These are phyloP conservation scores for Lacerta agilis DNA, from an alignment of 2,797 vertebrate genomes.

Conservation along the genomic window DNA sequence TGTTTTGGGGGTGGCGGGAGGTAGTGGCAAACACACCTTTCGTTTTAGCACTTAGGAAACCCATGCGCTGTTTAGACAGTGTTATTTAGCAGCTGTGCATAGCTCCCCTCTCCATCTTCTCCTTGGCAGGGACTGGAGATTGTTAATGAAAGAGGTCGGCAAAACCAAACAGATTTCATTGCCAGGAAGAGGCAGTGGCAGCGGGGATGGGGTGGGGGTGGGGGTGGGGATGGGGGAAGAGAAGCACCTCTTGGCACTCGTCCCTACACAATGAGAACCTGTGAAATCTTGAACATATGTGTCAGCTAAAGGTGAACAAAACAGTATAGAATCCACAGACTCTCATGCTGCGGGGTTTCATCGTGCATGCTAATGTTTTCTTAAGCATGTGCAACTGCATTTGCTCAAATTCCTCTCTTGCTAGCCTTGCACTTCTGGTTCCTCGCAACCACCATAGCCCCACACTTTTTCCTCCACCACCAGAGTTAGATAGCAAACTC, in stretches of 20 bases:
- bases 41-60: conserved; percentile 45
- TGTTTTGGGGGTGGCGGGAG: not conserved
- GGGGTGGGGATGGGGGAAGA: not conserved
- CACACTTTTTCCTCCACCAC: not conserved
- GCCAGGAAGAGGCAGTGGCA: not conserved
- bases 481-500: not conserved
- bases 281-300: not conserved
- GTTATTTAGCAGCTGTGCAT: conserved; percentile 3
- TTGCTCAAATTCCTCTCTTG: not conserved
- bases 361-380: not conserved
- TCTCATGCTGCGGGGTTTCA: not conserved
- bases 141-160: not conserved
- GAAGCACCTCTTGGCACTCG: conserved; percentile 11
- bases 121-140: conserved; percentile 5
- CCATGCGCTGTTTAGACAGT: conserved; percentile 22
- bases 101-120: not conserved
- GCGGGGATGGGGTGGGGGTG: not conserved
- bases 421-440: not conserved
- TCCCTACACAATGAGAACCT: not conserved
- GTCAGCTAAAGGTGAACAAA: conserved; percentile 7
- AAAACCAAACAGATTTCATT: conserved; percentile 27
- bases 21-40: conserved; percentile 39
- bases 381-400: not conserved
- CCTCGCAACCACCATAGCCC: not conserved
- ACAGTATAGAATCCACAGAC: not conserved